Percentiles rank a stretch among this genome's conserved stretches.
These are phyloP conservation scores for Cacoxenus indagator DNA, from an alignment of 2,888 invertebrate species.

Conservation along the genomic window DNA sequence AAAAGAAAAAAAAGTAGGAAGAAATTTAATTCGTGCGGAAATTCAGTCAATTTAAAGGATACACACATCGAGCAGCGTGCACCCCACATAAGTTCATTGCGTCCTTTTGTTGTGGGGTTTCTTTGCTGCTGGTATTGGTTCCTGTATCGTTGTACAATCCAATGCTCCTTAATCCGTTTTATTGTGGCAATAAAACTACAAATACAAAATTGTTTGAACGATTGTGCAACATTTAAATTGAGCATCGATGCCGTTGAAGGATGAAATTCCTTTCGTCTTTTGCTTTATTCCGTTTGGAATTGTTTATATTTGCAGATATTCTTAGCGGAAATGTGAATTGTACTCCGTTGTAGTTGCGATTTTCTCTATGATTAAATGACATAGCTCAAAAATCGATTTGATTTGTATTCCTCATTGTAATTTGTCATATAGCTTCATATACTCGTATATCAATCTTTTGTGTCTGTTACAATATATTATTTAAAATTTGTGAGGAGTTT, in stretches of 20 bases:
- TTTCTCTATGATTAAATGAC: background rate
- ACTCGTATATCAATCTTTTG: too few relatives aligned
- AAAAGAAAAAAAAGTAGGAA: too few relatives aligned
- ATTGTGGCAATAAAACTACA: constrained; percentile 62
- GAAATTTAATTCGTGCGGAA: constrained; percentile 63
- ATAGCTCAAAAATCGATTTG: background rate
- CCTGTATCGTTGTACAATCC: constrained; percentile 8
- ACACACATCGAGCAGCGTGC: background rate
- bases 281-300: background rate
- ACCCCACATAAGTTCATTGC: constrained; percentile 50
- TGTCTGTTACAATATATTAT: too few relatives aligned
- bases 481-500: too few relatives aligned
- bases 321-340: background rate
- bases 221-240: constrained; percentile 62
- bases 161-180: constrained; percentile 56
- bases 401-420: too few relatives aligned
- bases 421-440: too few relatives aligned
- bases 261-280: background rate
- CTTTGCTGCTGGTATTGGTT: constrained; percentile 4
- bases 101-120: too few relatives aligned
- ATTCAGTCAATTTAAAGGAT: constrained; percentile 57
- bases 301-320: background rate
- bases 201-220: constrained; percentile 60
- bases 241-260: constrained; percentile 41
- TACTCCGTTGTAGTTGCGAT: background rate